Evolutionary conservation across 1,140 invertebrate species (phyloP).

Genomic region (Stenopsyche tienmushanensis): DNA sequence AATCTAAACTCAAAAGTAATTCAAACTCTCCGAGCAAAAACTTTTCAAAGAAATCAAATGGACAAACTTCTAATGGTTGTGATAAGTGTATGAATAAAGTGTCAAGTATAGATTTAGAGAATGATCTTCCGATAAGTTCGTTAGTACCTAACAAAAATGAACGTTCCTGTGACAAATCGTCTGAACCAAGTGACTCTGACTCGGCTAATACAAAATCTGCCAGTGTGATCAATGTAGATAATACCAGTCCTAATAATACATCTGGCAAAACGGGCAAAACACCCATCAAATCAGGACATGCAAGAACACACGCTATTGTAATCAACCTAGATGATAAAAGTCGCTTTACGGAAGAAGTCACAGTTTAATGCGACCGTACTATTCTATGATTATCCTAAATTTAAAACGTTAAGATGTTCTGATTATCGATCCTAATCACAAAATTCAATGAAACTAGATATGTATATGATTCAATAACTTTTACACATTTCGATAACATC

Average conservation of each 20-base stretch:
- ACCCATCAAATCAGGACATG: conserved; percentile 63
- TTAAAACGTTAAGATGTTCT: background rate
- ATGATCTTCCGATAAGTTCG: conserved; percentile 43
- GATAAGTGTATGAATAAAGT: conserved; percentile 38
- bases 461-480: too few species aligned
- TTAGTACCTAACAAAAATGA: conserved; percentile 8
- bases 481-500: too few species aligned
- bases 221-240: conserved; percentile 8
- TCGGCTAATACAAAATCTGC: conserved; percentile 43
- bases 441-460: too few species aligned
- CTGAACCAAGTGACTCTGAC: conserved; percentile 48
- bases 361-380: conserved; percentile 58
- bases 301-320: conserved; percentile 70
- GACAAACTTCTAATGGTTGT: conserved; percentile 44
- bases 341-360: conserved; percentile 77
- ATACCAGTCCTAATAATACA: conserved; percentile 29
- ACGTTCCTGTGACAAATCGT: conserved; percentile 47
- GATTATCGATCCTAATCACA: too few species aligned
- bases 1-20: conserved; percentile 27
- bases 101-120: conserved; percentile 28
- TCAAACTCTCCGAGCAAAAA: conserved; percentile 13
- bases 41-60: conserved; percentile 12
- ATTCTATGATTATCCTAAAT: background rate
- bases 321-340: conserved; percentile 79
- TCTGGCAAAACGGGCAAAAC: conserved; percentile 28